Conservation (phyloP, 2,797 vertebrate species). For the Oreochromis grahami region DNA sequence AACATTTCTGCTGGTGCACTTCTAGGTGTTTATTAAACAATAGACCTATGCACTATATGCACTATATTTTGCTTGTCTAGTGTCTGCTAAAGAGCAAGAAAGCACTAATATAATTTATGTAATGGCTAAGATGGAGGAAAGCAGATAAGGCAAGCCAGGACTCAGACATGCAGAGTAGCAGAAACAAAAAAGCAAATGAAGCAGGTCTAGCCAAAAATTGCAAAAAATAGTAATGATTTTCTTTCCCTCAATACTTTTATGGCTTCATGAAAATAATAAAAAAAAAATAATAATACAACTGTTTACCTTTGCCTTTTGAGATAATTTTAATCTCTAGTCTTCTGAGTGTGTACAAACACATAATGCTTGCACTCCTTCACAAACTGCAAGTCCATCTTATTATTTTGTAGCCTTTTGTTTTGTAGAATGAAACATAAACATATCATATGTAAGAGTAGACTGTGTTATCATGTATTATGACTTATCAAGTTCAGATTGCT, state of each 20-base stretch:
- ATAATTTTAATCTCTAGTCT: neutral
- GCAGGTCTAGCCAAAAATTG: neutral
- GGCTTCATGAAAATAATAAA: neutral
- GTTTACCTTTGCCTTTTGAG: neutral
- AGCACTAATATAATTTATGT: neutral
- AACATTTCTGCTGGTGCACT: neutral
- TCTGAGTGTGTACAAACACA: conserved; percentile 3
- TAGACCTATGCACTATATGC: neutral
- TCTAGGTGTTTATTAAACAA: neutral
- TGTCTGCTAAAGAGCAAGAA: conserved; percentile 1
- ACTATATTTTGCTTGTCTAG: neutral
- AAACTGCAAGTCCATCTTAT: neutral
- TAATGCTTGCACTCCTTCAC: conserved; percentile 15
- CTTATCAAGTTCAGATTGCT: neutral
- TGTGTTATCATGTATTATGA: neutral
- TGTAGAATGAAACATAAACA: neutral
- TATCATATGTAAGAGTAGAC: neutral
- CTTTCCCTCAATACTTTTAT: neutral
- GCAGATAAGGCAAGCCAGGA: conserved; percentile 2
- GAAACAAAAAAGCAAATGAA: neutral
- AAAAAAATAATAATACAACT: neutral
- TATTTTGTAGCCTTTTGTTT: conserved; percentile 12
- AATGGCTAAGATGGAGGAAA: neutral
- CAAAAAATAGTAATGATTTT: neutral
- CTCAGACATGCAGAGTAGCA: neutral